Evolutionary conservation across 2,888 invertebrate genomes (phyloP), one percentile per base, ranked within the genome.

Genomic region (Molorchus minor): DNA sequence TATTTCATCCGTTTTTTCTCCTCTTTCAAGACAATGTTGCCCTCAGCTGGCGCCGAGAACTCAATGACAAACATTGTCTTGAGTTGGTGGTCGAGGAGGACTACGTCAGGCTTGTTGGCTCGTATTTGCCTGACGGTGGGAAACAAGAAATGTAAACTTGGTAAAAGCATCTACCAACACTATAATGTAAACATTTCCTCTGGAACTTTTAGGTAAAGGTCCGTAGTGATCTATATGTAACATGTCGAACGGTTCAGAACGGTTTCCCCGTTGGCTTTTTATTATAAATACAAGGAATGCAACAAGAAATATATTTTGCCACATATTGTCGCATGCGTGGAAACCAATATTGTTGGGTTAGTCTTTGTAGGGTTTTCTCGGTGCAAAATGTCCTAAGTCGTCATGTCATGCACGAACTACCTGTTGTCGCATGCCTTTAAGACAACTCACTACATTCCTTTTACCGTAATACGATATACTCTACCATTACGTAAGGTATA

Each of bases 361-460:
- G 8, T 25, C 25, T 25, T 25, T 25, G 25, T 25, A 25, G 8
- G 8, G 25, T 25, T 8, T 25, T 25, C 8, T 25, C 25, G 8
- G 8, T 8, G 72, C 77, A 56, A 79, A 74, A 60, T 81, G 78
- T 10, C 78, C 78, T 12, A 74, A 62, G 16, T 79, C 77, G 46
- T 80, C 79, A 52, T 80, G 80, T 44, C 75, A 74, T 44, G 69
- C 62, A 44, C 47, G 49, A 2, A 64, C 47, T 7, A 65, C 54
- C 15, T 41, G 52, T n/a, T 69, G 69, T 12, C 75, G 71, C 20
- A 78, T 67, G 56, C 73, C 71, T 64, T 65, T 62, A 1, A 76
- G 8, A 77, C 76, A 1, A 75, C 71, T 71, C 75, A 76, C 43
- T 65, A 53, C 54, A 64, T 17, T 44, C 47, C 46, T 25, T 25